Conservation (phyloP, 2,797 vertebrate species). For the Lithobates pipiens region DNA sequence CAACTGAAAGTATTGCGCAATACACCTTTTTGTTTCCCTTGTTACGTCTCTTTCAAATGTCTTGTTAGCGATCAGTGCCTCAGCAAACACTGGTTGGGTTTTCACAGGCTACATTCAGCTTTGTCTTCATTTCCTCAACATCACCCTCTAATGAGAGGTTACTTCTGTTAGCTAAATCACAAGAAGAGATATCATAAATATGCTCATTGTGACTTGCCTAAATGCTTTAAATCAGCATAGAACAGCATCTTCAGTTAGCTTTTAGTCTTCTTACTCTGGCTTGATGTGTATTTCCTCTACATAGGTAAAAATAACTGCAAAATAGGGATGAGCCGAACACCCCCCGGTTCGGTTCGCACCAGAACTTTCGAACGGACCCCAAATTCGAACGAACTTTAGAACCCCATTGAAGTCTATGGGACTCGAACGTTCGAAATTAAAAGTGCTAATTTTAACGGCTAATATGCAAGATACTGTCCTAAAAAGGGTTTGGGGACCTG, state of each 20-base stretch:
- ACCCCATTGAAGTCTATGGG: too few species aligned
- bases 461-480: too few species aligned
- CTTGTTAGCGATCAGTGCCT: constrained; percentile 13
- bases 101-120: not conserved
- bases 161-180: not conserved
- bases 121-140: not conserved
- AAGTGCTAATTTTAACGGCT: too few species aligned
- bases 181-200: not conserved
- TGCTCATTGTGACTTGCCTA: not conserved
- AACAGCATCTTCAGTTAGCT: not conserved
- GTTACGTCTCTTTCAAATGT: not conserved
- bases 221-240: not conserved
- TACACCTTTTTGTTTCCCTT: constrained; percentile 30
- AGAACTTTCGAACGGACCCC: too few species aligned
- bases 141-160: not conserved
- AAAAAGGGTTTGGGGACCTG: too few species aligned
- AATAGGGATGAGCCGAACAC: too few species aligned
- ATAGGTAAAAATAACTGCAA: not conserved
- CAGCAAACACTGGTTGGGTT: not conserved
- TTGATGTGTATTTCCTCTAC: not conserved
- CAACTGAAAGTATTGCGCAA: constrained; percentile 52
- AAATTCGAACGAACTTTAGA: too few species aligned
- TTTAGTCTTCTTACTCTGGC: not conserved
- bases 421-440: too few species aligned
- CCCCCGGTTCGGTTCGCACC: too few species aligned